Evolutionary conservation across 1,140 invertebrate species (phyloP).

Genomic region (Uloborus diversus): DNA sequence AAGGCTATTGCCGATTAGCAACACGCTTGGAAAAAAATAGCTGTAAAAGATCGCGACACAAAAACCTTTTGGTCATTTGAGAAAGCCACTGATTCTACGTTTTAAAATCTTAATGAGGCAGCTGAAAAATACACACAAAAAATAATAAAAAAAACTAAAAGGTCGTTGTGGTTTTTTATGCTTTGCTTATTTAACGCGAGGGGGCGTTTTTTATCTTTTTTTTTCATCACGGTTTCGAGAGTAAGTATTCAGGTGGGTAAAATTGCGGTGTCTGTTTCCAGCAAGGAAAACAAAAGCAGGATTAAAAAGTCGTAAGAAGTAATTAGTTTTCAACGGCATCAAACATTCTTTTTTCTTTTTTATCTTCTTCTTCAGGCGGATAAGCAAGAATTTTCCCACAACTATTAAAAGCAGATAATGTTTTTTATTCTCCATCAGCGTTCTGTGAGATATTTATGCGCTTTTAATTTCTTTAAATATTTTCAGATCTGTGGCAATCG

Average conservation of each 20-base stretch:
- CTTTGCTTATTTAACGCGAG: constrained; percentile 43
- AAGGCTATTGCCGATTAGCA: constrained; percentile 32
- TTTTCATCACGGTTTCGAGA: neutral
- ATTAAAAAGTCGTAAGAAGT: constrained; percentile 56
- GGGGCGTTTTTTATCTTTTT: constrained; percentile 17
- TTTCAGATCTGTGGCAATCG: constrained; percentile 6
- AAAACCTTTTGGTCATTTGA: constrained; percentile 51
- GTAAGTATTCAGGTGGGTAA: constrained; percentile 18
- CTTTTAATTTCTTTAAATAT: constrained; percentile 54
- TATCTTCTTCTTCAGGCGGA: constrained; percentile 2
- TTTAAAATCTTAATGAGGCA: constrained; percentile 54
- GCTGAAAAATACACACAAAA: constrained; percentile 40
- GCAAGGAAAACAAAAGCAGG: constrained; percentile 48
- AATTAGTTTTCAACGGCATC: constrained; percentile 52
- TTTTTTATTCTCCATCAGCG: constrained; percentile 19
- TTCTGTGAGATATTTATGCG: constrained; percentile 45
- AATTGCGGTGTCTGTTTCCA: constrained; percentile 45
- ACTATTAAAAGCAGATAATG: constrained; percentile 41
- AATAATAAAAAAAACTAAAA: constrained; percentile 53
- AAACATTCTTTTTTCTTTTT: constrained; percentile 47
- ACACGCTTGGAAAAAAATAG: neutral
- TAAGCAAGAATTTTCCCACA: constrained; percentile 48
- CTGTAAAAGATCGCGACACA: constrained; percentile 42
- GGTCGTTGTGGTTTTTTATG: constrained; percentile 48
- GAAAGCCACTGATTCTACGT: constrained; percentile 45